A percentile compares a stretch with the other conserved stretches of the same genome.
phyloP scores from a whole-genome alignment of 2,113 vertebrate genomes.

The Pseudopodoces humilis region DNA sequence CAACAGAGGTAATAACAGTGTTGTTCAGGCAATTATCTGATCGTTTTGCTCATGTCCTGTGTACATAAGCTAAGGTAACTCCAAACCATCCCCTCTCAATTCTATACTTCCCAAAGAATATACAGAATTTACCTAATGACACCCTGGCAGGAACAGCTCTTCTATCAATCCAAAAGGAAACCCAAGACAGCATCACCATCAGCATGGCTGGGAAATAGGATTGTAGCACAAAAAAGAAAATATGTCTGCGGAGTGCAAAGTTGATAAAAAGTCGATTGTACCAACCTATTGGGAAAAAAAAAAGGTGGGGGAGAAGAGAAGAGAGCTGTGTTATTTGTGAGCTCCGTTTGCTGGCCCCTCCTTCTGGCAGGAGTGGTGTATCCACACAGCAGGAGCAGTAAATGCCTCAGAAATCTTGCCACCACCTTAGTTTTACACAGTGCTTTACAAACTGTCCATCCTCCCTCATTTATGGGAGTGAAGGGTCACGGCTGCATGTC shows the following conservation, averaged over 20 bases:
- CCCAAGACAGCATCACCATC: conserved; percentile 94
- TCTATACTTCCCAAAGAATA: background rate
- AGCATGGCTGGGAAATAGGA: conserved; percentile 93
- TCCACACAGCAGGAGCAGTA: background rate
- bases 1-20: background rate
- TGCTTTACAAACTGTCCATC: background rate
- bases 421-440: background rate
- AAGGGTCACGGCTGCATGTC: background rate
- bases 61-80: background rate
- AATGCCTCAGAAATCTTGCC: background rate
- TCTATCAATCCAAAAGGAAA: conserved; percentile 93
- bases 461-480: background rate
- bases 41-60: background rate
- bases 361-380: background rate
- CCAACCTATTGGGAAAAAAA: conserved; percentile 79
- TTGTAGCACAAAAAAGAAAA: conserved; percentile 96
- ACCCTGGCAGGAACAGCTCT: conserved; percentile 90
- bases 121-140: conserved; percentile 82
- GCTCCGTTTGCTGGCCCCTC: background rate
- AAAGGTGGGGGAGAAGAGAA: background rate
- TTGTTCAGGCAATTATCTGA: background rate
- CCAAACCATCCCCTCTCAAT: background rate
- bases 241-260: conserved; percentile 89
- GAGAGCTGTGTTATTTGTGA: background rate
- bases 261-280: conserved; percentile 93